Percentiles rank a stretch among this genome's conserved stretches.
These are phyloP conservation scores for Myotis brandtii DNA, from an alignment of 2,113 vertebrate genomes.

Conservation along the genomic window DNA sequence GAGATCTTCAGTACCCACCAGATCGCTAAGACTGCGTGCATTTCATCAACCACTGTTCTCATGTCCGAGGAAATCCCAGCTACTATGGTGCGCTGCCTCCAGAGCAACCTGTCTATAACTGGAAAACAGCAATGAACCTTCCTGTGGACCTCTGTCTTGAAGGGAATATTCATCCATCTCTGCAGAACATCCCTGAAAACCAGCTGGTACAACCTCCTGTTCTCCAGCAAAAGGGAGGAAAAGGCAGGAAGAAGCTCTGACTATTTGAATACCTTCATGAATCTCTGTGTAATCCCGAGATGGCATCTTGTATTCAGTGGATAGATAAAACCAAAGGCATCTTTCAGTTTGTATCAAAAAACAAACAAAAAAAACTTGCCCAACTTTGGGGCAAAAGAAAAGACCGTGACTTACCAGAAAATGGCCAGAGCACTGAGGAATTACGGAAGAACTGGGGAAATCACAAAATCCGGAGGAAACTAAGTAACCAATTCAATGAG, in stretches of 20 bases:
- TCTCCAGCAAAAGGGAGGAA: constrained; percentile 87
- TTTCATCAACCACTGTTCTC: constrained; percentile 84
- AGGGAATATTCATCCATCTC: constrained; percentile 79
- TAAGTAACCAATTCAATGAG: constrained; percentile 97
- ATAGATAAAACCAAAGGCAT: constrained; percentile 92
- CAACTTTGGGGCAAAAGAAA: constrained; percentile 97
- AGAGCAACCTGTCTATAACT: constrained; percentile 86
- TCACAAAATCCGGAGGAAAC: constrained; percentile 94
- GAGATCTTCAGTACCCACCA: constrained; percentile 85
- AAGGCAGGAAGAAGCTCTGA: constrained; percentile 95
- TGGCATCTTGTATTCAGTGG: constrained; percentile 97
- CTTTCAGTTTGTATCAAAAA: constrained; percentile 98
- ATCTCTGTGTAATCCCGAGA: constrained; percentile 92
- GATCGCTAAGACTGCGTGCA: constrained; percentile 89
- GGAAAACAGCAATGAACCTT: constrained; percentile 87
- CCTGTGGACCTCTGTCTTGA: constrained; percentile 84
- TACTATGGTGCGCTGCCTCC: constrained; percentile 84
- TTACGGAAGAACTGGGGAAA: constrained; percentile 97
- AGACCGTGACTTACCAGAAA: constrained; percentile 99
- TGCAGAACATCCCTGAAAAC: constrained; percentile 83
- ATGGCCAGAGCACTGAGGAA: constrained; percentile 97
- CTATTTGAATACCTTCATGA: constrained; percentile 96
- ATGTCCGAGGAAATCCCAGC: constrained; percentile 84
- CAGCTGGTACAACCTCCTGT: constrained; percentile 85
- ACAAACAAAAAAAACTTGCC: constrained; percentile 92